These are phyloP conservation scores for Myopa testacea DNA, from an alignment of 2,888 invertebrate genomes.

Conservation along the genomic window DNA sequence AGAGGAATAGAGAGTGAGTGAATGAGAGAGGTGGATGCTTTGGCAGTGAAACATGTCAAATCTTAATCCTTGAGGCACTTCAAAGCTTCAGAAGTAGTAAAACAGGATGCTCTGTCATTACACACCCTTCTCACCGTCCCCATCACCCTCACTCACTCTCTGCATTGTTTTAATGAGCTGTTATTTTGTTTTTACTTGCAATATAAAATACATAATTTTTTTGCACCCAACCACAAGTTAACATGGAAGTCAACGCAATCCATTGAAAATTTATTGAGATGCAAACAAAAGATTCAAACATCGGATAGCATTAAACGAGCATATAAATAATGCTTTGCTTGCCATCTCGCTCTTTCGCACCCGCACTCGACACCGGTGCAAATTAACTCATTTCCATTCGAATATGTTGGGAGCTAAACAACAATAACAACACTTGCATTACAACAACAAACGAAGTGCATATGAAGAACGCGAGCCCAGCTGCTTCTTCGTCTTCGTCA, in stretches of 20 bases:
- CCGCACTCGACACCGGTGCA: neutral
- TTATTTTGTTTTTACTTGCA: neutral
- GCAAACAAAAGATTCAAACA: conserved; percentile 2
- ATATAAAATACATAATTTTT: neutral
- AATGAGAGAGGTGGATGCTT: neutral
- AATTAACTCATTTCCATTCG: conserved; percentile 19
- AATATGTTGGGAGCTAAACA: neutral
- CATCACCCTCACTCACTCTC: neutral
- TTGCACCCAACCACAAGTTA: neutral
- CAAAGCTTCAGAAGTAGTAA: neutral
- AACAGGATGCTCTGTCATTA: neutral
- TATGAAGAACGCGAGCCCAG: neutral
- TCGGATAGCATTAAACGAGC: neutral
- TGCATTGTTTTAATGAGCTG: neutral
- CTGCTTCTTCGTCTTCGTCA: neutral
- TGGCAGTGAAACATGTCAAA: neutral
- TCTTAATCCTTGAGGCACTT: neutral
- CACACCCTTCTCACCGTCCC: neutral
- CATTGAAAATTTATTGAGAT: conserved; percentile 21
- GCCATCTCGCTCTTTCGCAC: neutral
- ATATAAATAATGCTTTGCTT: conserved; percentile 9
- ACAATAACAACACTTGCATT: neutral
- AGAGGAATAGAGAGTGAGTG: too few relatives aligned
- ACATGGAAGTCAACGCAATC: neutral
- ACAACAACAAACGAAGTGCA: too few relatives aligned